Evolutionary conservation across 2,888 invertebrate genomes (phyloP).

Genomic region (Anticlea derivata): DNA sequence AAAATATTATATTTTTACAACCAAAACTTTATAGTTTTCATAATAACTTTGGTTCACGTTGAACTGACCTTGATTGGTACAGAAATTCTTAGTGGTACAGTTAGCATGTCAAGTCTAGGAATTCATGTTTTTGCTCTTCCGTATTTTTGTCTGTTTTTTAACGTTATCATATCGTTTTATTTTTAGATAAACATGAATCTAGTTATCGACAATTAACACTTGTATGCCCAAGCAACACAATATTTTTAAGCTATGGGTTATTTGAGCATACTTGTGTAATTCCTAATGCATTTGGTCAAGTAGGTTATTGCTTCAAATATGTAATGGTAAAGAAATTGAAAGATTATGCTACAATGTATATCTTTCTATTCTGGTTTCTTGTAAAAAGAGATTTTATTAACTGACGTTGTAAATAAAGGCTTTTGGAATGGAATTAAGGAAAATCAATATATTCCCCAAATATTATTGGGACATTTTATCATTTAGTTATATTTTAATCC

Average conservation of each 20-base stretch:
- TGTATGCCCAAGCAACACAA: too few relatives aligned
- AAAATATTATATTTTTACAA: slow-evolving; percentile 21
- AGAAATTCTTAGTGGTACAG: too few relatives aligned
- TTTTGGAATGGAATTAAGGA: slow-evolving; percentile 16
- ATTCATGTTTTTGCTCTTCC: too few relatives aligned
- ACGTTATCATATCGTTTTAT: too few relatives aligned
- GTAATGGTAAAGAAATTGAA: background rate
- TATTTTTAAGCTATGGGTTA: background rate
- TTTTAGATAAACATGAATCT: too few relatives aligned
- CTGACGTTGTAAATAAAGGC: slow-evolving; percentile 14
- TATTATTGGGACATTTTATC: slow-evolving; percentile 51
- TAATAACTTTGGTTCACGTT: too few relatives aligned
- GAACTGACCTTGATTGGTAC: too few relatives aligned
- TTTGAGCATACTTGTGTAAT: slow-evolving; percentile 1
- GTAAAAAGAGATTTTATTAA: slow-evolving; percentile 11
- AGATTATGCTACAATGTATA: background rate
- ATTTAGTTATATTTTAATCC: slow-evolving; percentile 59
- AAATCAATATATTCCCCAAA: slow-evolving; percentile 18
- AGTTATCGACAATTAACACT: too few relatives aligned
- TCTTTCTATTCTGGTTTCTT: background rate
- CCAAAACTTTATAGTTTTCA: too few relatives aligned
- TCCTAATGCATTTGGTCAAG: slow-evolving; percentile 13
- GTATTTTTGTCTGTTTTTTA: too few relatives aligned
- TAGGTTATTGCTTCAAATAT: slow-evolving; percentile 6
- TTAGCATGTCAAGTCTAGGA: background rate